Evolutionary conservation across 2,888 invertebrate species (phyloP), one percentile per base, ranked within the genome.

Genomic region (Leptodirus hochenwartii): DNA sequence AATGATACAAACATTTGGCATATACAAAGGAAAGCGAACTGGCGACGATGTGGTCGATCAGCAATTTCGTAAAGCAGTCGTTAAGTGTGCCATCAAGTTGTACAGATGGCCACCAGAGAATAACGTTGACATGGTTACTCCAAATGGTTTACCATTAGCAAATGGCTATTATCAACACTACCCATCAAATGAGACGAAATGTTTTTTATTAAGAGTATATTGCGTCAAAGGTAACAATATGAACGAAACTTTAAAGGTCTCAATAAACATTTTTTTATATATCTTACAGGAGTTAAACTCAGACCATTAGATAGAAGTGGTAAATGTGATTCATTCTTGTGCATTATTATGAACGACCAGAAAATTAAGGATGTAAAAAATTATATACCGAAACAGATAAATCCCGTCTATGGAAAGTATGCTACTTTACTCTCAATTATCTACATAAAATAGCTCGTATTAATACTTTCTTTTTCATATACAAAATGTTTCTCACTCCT

Each of bases 351-450:
- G 25, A 80, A 80, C 0, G 62, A 64, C 27, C 69, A 67, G 33
- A 56, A 57, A 2, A 54, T 73, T 22, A 65, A 64, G 22, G 81
- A 85, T 50, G 64, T 69, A 29, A 72, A 74, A 10, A 66, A 70
- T 41, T 75, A 70, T 47, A 58, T 78, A 20, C 60, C 69, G 2
- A 77, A 78, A 48, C 73, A 78, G 40, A 53, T 74, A 11, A 80
- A 82, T 58, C 90, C 90, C 0, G 60, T 79, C 13, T 90, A 88
- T 54, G 90, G 88, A 30, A 73, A 65, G 67, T 72, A 54, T 47
- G 59, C 54, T 9, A 9, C n/a, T n/a, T n/a, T n/a, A n/a, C n/a
- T n/a, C n/a, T n/a, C n/a, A n/a, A n/a, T n/a, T n/a, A n/a, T n/a
- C n/a, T n/a, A n/a, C n/a, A n/a, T n/a, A n/a, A n/a, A n/a, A n/a